Conservation (phyloP, 2,888 invertebrate species). For the Conistra vaccinii region DNA sequence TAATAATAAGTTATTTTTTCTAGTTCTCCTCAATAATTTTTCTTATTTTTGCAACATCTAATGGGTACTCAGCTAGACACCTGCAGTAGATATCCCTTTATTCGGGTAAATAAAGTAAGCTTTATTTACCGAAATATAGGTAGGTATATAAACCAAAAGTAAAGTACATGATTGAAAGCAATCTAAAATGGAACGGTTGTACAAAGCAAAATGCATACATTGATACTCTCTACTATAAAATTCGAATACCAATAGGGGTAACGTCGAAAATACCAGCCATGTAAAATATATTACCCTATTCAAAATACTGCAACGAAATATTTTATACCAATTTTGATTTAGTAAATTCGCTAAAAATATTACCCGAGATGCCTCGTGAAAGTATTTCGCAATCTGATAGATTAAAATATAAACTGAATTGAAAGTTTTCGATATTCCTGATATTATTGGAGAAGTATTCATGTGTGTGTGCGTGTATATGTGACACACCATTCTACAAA, state of each 20-base stretch:
- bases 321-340: constrained; percentile 42
- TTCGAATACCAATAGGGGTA: background rate
- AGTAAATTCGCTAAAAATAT: constrained; percentile 34
- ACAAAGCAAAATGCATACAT: background rate
- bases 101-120: too few species aligned
- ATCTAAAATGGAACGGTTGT: background rate
- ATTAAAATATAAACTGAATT: constrained; percentile 38
- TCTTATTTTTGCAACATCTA: too few species aligned
- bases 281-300: constrained; percentile 30
- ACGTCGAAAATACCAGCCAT: constrained; percentile 7
- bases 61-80: too few species aligned
- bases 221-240: constrained; percentile 1
- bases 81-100: background rate
- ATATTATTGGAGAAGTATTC: constrained; percentile 24
- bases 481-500: background rate
- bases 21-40: too few species aligned
- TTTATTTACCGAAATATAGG: background rate
- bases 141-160: background rate
- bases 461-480: too few species aligned
- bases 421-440: constrained; percentile 30
- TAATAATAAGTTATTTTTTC: too few species aligned
- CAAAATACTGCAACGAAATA: constrained; percentile 50
- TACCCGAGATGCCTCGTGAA: constrained; percentile 6
- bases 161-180: background rate
- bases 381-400: constrained; percentile 47